Base-by-base conservation (phyloP, 1,140 invertebrate genomes). In the Palaemon carinicauda region DNA sequence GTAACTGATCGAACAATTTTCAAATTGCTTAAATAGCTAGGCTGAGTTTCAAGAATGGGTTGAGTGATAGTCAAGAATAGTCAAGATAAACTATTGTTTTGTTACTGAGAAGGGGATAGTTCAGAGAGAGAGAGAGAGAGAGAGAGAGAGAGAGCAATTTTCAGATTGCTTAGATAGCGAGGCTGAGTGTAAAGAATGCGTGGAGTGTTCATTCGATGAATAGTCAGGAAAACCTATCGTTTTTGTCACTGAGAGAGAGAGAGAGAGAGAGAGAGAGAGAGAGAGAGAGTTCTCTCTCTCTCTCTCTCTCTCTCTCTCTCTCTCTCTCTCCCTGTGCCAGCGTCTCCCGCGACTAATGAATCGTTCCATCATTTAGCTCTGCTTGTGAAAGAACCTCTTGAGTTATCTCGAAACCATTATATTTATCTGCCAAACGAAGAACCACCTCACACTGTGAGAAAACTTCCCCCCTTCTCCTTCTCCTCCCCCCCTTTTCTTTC, bases 201-300 rank as follows among this genome's bases (percentile, higher is more conserved):
- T 41, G 33, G 33, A 9, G 7, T 9, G 14, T 14, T 9, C 19
- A 1, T 5, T 5, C 14, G 17, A 14, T 4, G 17, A 19, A 60
- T 24, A n/a, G 54, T 24, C 54, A 60, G 17, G 17, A 60, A 19
- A 19, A 60, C 3, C 54, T n/a, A 60, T 24, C 54, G 5, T 71
- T 71, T 71, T 41, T 14, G 50, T 50, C 12, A 41, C 3, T 5
- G 33, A 41, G 77, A 51, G 51, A 29, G 41, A 17, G 77, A 79
- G 77, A 79, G 77, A 53, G 27, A 79, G 74, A 77, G 31, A 52
- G 50, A 77, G 77, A 79, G 77, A 53, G 51, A 79, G 21, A 53
- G 51, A 27, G 51, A 79, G 52, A 27, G 19, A 78, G 75, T 27
- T 17, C 50, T n/a, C n/a, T n/a, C n/a, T n/a, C n/a, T n/a, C n/a